These are phyloP conservation scores for Lepisosteus osseus DNA, from an alignment of 2,113 vertebrate genomes.

Conservation along the genomic window DNA sequence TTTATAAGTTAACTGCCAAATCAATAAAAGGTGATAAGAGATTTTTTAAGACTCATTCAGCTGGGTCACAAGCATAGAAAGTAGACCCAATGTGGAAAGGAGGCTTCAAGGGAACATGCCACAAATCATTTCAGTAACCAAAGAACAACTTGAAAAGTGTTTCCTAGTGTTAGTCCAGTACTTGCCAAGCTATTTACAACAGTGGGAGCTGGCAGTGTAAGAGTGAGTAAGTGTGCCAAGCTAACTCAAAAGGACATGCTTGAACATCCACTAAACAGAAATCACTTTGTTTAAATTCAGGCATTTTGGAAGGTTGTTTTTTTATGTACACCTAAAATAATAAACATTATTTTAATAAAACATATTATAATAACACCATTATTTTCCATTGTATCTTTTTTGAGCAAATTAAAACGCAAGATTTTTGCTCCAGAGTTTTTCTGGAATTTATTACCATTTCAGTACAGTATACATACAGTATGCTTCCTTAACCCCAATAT, in stretches of 20 bases:
- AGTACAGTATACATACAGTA: too few relatives aligned
- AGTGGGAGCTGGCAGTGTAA: neutral
- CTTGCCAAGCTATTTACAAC: neutral
- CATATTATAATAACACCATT: too few relatives aligned
- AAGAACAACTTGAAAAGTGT: neutral
- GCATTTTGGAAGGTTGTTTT: too few relatives aligned
- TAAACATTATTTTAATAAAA: too few relatives aligned
- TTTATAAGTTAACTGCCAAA: neutral
- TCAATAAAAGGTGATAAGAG: constrained; percentile 10
- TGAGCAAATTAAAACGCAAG: too few relatives aligned
- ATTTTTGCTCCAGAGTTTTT: too few relatives aligned
- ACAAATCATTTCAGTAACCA: neutral
- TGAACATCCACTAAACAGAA: constrained; percentile 17
- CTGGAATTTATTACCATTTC: too few relatives aligned
- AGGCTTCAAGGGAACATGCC: neutral
- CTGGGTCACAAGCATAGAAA: neutral
- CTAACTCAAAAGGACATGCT: constrained; percentile 1
- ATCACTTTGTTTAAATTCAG: constrained; percentile 18
- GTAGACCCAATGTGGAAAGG: neutral
- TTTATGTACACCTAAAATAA: too few relatives aligned
- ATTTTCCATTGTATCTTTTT: too few relatives aligned
- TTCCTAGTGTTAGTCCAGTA: constrained; percentile 1
- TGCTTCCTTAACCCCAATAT: too few relatives aligned
- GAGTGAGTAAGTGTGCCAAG: neutral
- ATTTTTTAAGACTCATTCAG: neutral